Conservation (phyloP, 2,888 invertebrate species). For the Marronus borbonicus region DNA sequence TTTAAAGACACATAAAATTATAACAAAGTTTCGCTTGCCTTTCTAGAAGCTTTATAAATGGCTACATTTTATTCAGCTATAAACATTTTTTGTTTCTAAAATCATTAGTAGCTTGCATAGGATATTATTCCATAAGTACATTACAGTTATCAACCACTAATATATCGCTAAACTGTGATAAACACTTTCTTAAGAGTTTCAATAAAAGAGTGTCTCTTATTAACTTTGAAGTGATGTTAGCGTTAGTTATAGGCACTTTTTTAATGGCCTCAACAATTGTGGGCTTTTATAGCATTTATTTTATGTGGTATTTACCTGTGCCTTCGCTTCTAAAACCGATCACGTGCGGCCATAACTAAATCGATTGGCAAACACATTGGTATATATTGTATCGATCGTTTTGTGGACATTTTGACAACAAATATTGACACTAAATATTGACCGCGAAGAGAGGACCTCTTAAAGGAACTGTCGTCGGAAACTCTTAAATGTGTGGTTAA, state of each 20-base stretch:
- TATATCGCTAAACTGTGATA: too few relatives aligned
- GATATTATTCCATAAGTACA: too few relatives aligned
- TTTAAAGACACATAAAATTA: too few relatives aligned
- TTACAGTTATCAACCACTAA: too few relatives aligned
- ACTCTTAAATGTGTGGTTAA: neutral
- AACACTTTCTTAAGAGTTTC: too few relatives aligned
- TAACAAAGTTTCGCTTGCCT: too few relatives aligned
- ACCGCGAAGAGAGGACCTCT: slow-evolving; percentile 29
- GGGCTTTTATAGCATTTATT: neutral
- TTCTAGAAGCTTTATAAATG: too few relatives aligned
- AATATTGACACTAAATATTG: slow-evolving; percentile 31
- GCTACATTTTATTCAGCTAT: too few relatives aligned
- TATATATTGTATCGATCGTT: slow-evolving; percentile 23
- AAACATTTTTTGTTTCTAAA: too few relatives aligned
- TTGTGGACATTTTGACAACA: slow-evolving; percentile 15
- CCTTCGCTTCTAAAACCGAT: slow-evolving; percentile 9
- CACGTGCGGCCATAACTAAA: slow-evolving; percentile 1
- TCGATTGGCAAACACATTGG: slow-evolving; percentile 16
- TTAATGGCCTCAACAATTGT: neutral
- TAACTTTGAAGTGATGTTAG: too few relatives aligned
- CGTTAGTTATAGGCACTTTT: neutral
- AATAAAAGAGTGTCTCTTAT: too few relatives aligned
- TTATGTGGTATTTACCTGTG: neutral
- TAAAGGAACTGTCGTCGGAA: neutral
- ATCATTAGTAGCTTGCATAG: too few relatives aligned